Evolutionary conservation across 2,888 invertebrate genomes (phyloP).

Genomic region (Ectobius pallidus): DNA sequence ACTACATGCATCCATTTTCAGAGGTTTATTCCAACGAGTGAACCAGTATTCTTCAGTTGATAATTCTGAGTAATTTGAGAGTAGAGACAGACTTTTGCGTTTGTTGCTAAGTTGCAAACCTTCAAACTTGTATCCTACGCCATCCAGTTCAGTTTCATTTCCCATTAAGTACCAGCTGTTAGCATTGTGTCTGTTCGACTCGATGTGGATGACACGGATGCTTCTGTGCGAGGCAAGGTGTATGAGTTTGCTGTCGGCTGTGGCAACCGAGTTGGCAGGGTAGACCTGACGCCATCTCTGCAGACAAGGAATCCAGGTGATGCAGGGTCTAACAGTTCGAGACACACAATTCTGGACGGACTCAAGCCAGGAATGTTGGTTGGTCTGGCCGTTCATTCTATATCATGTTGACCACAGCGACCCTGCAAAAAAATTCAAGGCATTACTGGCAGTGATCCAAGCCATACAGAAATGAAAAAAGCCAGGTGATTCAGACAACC

Average conservation of each 20-base stretch:
- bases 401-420: conserved; percentile 24
- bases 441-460: too few species aligned
- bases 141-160: conserved; percentile 38
- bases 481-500: too few species aligned
- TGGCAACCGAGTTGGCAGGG: conserved; percentile 17
- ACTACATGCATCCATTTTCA: conserved; percentile 52
- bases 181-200: conserved; percentile 41
- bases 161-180: conserved; percentile 44
- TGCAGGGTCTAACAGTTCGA: conserved; percentile 21
- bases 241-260: conserved; percentile 47
- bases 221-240: conserved; percentile 50
- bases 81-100: conserved; percentile 16
- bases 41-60: conserved; percentile 59
- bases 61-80: conserved; percentile 49
- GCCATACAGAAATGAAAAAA: too few species aligned
- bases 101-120: neutral
- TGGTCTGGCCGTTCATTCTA: conserved; percentile 38
- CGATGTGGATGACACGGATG: conserved; percentile 52
- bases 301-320: conserved; percentile 37
- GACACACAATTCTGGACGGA: conserved; percentile 26
- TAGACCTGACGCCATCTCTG: conserved; percentile 39
- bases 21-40: conserved; percentile 56
- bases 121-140: neutral
- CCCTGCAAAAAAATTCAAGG: too few species aligned
- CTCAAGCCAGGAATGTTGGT: conserved; percentile 31